A percentile compares a stretch with the other conserved stretches of the same genome.
Evolutionary conservation across 2,797 vertebrate genomes (phyloP).

Genomic region (Notamacropus eugenii): DNA sequence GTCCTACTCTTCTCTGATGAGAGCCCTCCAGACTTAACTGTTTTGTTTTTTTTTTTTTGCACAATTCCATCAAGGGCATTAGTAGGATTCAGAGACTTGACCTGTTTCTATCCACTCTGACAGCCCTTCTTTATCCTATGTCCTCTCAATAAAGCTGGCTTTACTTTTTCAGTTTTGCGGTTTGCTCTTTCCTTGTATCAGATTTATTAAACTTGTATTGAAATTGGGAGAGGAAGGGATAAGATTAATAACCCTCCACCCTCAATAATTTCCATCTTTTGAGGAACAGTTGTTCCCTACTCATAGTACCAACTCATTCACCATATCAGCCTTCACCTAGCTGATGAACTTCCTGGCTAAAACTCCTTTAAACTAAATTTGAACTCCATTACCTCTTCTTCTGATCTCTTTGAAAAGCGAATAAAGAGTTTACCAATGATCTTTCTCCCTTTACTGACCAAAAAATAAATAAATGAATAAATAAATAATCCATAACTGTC

Average conservation of each 20-base stretch:
- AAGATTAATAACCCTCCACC: not conserved
- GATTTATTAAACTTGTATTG: not conserved
- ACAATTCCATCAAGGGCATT: not conserved
- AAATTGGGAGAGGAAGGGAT: not conserved
- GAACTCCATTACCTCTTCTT: not conserved
- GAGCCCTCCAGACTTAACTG: not conserved
- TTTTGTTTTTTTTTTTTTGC: not conserved
- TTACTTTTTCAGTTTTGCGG: not conserved
- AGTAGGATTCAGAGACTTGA: not conserved
- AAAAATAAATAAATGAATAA: too few relatives aligned
- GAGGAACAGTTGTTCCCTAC: not conserved
- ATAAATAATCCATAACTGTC: not conserved
- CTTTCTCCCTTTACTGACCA: not conserved
- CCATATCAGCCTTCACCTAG: not conserved
- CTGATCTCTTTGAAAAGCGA: constrained; percentile 2
- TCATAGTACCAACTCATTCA: not conserved
- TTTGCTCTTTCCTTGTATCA: not conserved
- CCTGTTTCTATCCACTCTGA: not conserved
- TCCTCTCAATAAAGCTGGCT: not conserved
- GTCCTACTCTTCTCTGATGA: not conserved
- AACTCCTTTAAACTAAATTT: not conserved
- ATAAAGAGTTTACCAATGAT: constrained; percentile 1
- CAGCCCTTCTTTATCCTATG: not conserved
- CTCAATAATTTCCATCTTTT: not conserved
- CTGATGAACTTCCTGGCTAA: not conserved